Conservation (phyloP, 2,797 vertebrate genomes). For the Echiichthys vipera region DNA sequence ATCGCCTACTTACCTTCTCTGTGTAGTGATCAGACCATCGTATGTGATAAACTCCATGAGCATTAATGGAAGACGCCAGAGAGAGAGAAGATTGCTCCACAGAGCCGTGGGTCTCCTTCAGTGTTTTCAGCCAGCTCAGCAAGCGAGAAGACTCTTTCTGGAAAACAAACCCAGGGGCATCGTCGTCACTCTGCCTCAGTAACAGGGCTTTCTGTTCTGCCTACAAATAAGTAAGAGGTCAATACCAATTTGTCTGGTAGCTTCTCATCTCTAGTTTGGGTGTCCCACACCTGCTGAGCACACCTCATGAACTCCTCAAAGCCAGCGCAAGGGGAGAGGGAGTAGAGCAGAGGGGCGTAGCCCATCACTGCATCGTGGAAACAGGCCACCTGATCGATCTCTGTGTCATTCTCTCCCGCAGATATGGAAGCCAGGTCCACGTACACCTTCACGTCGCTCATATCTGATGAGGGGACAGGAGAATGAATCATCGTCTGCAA, state of each 20-base stretch:
- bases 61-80: constrained; percentile 81
- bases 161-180: constrained; percentile 5
- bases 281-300: constrained; percentile 74
- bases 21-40: constrained; percentile 66
- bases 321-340: constrained; percentile 45
- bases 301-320: constrained; percentile 71
- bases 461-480: constrained; percentile 61
- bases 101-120: constrained; percentile 85
- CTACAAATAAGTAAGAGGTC: background rate
- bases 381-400: constrained; percentile 82
- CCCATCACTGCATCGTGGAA: constrained; percentile 84
- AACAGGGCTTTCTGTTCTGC: background rate
- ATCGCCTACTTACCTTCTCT: constrained; percentile 61
- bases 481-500: background rate
- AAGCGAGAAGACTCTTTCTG: constrained; percentile 80
- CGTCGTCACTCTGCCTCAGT: background rate
- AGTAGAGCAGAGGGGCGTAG: constrained; percentile 80
- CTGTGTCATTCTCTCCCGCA: constrained; percentile 83
- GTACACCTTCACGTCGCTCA: constrained; percentile 84
- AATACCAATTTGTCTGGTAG: constrained; percentile 83
- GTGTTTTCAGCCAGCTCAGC: constrained; percentile 80
- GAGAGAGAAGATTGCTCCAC: constrained; percentile 86
- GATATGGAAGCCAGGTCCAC: constrained; percentile 85
- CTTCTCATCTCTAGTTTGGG: constrained; percentile 74
- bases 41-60: constrained; percentile 80